Base-by-base conservation (phyloP, 2,888 invertebrate species). In the Bruchidius siliquastri region DNA sequence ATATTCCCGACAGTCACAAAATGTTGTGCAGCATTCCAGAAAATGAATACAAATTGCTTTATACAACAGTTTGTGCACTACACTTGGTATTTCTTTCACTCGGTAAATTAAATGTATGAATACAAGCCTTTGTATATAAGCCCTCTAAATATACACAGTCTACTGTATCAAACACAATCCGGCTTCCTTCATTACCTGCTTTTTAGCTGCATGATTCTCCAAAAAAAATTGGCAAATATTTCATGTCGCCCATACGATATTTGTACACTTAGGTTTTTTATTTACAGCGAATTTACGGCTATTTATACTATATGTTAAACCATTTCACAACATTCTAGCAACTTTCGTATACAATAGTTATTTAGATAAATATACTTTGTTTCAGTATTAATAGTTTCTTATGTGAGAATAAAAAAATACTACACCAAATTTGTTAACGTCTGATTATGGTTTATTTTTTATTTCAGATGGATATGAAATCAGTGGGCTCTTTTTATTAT, bases 381-480 rank as follows among this genome's bases (percentile, higher is more conserved):
- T 74, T 70, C 73, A 74, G 71, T 73, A 75, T 76, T 74, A 69
- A 75, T 71, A 30, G 71, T 74, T 73, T 26, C 49, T 49, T 18
- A 49, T 13, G 49, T 8, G 49, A 49, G 18, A 49, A 4, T 13
- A 18, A 13, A 18, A 49, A 49, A 8, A 8, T 49, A 13, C 10
- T 18, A 8, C 10, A 49, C 49, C 10, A 49, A 49, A 49, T 49
- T 49, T 1, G 0, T 49, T 13, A 13, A 49, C 18, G 6, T 49
- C 49, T 49, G 49, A 49, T 49, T 49, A 8, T 49, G 49, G 49
- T 49, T 49, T 49, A 49, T 81, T 83, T 83, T 85, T 85, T 83
- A 88, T 94, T 94, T 90, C 93, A 96, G 95, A 95, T 96, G 95
- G 95, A 96, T 91, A 94, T 95, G 93, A 96, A 96, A 93, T 94